phyloP scores from a whole-genome alignment of 2,797 vertebrate species.

The Zenarchopterus dispar region DNA sequence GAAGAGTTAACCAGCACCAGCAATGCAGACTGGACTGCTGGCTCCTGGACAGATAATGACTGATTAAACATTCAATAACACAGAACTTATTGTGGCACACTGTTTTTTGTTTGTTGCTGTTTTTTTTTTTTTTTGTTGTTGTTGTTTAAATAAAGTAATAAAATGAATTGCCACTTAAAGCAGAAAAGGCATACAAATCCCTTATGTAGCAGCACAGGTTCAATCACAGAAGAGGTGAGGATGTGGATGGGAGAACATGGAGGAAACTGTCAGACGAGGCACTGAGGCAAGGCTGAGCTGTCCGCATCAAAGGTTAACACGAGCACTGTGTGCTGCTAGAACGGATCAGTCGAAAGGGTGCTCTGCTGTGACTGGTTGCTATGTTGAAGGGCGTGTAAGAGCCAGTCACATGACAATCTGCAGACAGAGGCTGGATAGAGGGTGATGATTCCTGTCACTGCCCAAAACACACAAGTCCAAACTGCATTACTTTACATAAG shows the following conservation, averaged over 20 bases:
- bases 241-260: neutral
- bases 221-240: neutral
- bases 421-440: neutral
- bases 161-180: neutral
- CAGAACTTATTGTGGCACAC: no score
- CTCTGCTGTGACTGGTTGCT: conserved; percentile 10
- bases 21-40: neutral
- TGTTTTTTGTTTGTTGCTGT: no score
- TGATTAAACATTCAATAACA: neutral
- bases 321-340: neutral
- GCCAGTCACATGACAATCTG: neutral
- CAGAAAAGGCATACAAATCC: neutral
- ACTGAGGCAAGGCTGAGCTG: neutral
- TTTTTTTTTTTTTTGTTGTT: no score
- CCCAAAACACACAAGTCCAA: neutral
- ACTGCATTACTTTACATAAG: no score
- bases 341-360: conserved; percentile 5
- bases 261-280: neutral
- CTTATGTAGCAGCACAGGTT: no score
- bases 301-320: conserved; percentile 13
- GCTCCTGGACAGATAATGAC: neutral
- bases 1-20: neutral
- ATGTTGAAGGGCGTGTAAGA: neutral
- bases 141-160: neutral
- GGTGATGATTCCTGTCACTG: neutral